Conservation (phyloP, 2,797 vertebrate genomes). For the Spinibarbus caldwelli region DNA sequence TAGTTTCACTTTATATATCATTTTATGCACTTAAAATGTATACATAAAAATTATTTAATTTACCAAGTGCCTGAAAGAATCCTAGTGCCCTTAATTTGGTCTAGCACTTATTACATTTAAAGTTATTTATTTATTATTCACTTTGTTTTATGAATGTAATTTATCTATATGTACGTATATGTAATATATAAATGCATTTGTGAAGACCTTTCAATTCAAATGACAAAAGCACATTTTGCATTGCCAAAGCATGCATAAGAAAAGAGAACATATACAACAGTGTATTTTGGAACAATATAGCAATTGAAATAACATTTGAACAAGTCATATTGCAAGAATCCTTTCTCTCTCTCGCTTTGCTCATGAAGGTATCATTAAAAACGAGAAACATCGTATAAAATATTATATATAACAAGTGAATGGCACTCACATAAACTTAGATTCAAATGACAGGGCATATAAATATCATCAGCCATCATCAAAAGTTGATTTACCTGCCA, state of each 20-base stretch:
- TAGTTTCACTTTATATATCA: background rate
- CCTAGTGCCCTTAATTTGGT: background rate
- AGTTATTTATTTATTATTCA: background rate
- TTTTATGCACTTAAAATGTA: background rate
- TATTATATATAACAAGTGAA: background rate
- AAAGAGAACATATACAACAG: no score
- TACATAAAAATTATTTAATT: background rate
- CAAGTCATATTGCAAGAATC: no score
- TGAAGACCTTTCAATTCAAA: background rate
- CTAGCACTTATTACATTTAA: background rate
- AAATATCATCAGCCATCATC: background rate
- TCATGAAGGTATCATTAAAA: background rate
- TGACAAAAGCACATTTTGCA: no score
- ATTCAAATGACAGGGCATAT: background rate
- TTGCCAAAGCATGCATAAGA: no score
- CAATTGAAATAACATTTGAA: no score
- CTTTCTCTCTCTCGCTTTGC: background rate
- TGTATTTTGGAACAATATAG: no score
- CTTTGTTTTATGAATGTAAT: background rate
- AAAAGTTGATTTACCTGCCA: constrained; percentile 76
- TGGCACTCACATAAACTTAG: background rate
- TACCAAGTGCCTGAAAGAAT: background rate
- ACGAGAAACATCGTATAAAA: background rate
- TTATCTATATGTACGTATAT: background rate
- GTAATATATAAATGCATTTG: background rate